These are phyloP conservation scores for Scarus forsteni DNA, from an alignment of 2,797 vertebrate genomes.

Conservation along the genomic window DNA sequence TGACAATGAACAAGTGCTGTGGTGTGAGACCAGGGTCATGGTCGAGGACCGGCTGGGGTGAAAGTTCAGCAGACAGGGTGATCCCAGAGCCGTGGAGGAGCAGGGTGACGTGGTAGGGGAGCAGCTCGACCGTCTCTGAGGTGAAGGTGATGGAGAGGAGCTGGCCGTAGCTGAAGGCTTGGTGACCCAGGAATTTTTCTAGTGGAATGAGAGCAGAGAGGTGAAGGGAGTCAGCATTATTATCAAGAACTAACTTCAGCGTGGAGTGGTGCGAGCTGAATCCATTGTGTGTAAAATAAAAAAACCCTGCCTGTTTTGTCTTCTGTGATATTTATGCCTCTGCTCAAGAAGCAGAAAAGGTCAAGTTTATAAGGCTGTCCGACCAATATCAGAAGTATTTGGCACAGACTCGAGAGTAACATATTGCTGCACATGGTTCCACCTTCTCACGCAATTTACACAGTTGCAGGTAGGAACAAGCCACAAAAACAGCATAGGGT, in stretches of 20 bases:
- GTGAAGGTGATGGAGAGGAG: slow-evolving; percentile 85
- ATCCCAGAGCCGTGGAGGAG: slow-evolving; percentile 86
- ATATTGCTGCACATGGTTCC: no score
- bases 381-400: no score
- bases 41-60: slow-evolving; percentile 25
- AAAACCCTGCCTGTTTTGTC: slow-evolving; percentile 1
- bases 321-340: no score
- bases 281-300: slow-evolving; percentile 7
- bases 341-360: no score
- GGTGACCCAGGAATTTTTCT: slow-evolving; percentile 91
- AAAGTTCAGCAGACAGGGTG: slow-evolving; percentile 70
- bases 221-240: slow-evolving; percentile 30
- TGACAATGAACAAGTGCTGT: slow-evolving; percentile 80
- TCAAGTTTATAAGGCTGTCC: no score
- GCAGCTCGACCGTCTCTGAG: slow-evolving; percentile 64
- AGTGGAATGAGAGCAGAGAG: slow-evolving; percentile 23
- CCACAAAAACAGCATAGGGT: no score
- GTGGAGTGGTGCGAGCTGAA: slow-evolving; percentile 4
- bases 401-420: no score
- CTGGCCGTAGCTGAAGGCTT: slow-evolving; percentile 89
- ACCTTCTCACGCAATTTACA: no score
- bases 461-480: no score
- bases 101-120: slow-evolving; percentile 75
- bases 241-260: not conserved
- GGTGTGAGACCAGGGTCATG: slow-evolving; percentile 33